Evolutionary conservation across 1,140 invertebrate genomes (phyloP), one percentile per base, ranked within the genome.

Genomic region (Phymastichus coffea): DNA sequence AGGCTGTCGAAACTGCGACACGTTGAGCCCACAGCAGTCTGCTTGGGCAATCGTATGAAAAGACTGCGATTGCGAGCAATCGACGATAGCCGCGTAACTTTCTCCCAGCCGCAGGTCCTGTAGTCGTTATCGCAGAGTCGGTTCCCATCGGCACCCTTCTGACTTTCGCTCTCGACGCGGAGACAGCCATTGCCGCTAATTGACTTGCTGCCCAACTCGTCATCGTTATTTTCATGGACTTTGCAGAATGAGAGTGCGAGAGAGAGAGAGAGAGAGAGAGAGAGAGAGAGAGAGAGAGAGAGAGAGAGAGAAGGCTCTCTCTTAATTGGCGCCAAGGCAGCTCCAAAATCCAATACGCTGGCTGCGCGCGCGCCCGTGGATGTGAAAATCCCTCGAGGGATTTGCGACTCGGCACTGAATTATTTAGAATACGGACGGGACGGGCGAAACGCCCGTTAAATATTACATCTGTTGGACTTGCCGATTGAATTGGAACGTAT

Each of bases 71-170:
- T n/a, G n/a, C n/a, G n/a, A n/a, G n/a, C n/a, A n/a, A n/a, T n/a
- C n/a, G n/a, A n/a, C n/a, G n/a, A n/a, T n/a, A n/a, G n/a, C n/a
- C n/a, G n/a, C n/a, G n/a, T n/a, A n/a, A n/a, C n/a, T n/a, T n/a
- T n/a, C n/a, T n/a, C n/a, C n/a, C 52, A 26, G 46, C 60, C 61
- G 61, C 60, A 51, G 56, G 64, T 62, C 70, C 71, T 72, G 66
- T 64, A 61, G 62, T 63, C 49, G 64, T 37, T 63, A 63, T 73
- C 64, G 67, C 70, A n/a, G n/a, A n/a, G n/a, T n/a, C n/a, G n/a
- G n/a, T n/a, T n/a, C n/a, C n/a, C n/a, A 57, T 51, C 47, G 53
- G 49, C n/a, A n/a, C 57, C 37, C 51, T 57, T 40, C 41, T 67
- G 17, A 57, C 35, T 57, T 49, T 30, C 35, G 25, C 55, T 47